Conservation (phyloP, 2,888 invertebrate genomes). For the Ophion ellenae region DNA sequence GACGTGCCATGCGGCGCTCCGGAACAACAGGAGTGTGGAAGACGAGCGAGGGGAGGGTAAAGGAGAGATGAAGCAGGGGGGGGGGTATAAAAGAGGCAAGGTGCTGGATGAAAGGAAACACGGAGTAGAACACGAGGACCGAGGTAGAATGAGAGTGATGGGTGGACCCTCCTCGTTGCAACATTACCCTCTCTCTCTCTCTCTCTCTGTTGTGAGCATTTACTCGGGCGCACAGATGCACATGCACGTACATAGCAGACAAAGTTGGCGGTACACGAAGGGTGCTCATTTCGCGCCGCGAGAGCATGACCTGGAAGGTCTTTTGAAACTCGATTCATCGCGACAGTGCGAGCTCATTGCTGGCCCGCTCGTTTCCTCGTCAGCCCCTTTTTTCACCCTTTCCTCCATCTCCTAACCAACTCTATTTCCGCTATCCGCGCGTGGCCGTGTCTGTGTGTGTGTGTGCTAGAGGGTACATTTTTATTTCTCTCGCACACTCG, state of each 20-base stretch:
- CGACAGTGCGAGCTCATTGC: conserved; percentile 74
- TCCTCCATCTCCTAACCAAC: not conserved
- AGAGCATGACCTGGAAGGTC: conserved; percentile 70
- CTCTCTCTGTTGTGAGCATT: not conserved
- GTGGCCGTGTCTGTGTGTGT: not conserved
- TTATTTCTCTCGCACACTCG: conserved; percentile 3
- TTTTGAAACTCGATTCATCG: conserved; percentile 74
- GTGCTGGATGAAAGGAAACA: conserved; percentile 29
- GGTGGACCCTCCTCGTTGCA: conserved; percentile 26
- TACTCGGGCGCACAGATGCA: not conserved
- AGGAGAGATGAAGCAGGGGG: not conserved
- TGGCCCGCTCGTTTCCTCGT: conserved; percentile 47
- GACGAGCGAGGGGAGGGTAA: conserved; percentile 55
- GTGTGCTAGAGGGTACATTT: not conserved
- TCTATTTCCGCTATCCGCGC: not conserved
- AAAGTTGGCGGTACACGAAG: conserved; percentile 12
- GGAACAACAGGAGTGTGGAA: conserved; percentile 41
- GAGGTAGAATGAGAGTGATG: conserved; percentile 42
- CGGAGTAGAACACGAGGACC: conserved; percentile 46
- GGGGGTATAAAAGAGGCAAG: not conserved
- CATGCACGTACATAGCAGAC: not conserved
- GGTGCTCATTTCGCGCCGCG: conserved; percentile 66
- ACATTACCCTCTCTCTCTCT: not conserved
- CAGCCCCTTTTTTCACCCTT: conserved; percentile 28
- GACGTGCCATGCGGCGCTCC: conserved; percentile 35